These are phyloP conservation scores for Pogonomyrmex barbatus DNA, from an alignment of 1,140 invertebrate genomes.

Conservation along the genomic window DNA sequence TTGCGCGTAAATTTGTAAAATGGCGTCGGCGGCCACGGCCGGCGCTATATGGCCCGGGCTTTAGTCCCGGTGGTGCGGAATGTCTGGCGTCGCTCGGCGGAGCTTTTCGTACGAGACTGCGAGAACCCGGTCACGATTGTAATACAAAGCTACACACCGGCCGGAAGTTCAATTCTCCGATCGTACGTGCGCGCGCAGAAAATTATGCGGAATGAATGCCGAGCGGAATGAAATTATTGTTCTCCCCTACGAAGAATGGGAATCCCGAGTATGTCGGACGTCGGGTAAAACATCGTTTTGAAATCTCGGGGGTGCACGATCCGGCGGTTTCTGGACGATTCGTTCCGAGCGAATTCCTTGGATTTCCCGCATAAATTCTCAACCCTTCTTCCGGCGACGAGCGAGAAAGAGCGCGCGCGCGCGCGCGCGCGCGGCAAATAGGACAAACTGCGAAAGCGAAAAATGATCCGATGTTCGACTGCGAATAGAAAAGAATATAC, in stretches of 20 bases:
- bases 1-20: constrained; percentile 56
- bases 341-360: constrained; percentile 66
- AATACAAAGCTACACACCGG: constrained; percentile 41
- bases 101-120: constrained; percentile 22
- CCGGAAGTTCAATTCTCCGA: constrained; percentile 59
- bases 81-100: constrained; percentile 13
- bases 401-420: background rate
- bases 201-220: constrained; percentile 59
- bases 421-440: background rate
- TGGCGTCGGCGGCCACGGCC: background rate
- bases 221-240: constrained; percentile 60
- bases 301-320: constrained; percentile 59
- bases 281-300: constrained; percentile 63
- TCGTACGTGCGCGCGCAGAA: constrained; percentile 57
- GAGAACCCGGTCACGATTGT: constrained; percentile 51
- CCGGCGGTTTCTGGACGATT: constrained; percentile 61
- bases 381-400: constrained; percentile 24
- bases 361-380: constrained; percentile 72
- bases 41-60: constrained; percentile 7
- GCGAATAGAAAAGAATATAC: constrained; percentile 1
- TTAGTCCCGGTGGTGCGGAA: constrained; percentile 19
- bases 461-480: constrained; percentile 37
- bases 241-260: constrained; percentile 28
- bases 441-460: constrained; percentile 32
- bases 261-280: constrained; percentile 59